Evolutionary conservation across 1,140 invertebrate genomes (phyloP), one percentile per base, ranked within the genome.

Genomic region (Papilio aristodemus): DNA sequence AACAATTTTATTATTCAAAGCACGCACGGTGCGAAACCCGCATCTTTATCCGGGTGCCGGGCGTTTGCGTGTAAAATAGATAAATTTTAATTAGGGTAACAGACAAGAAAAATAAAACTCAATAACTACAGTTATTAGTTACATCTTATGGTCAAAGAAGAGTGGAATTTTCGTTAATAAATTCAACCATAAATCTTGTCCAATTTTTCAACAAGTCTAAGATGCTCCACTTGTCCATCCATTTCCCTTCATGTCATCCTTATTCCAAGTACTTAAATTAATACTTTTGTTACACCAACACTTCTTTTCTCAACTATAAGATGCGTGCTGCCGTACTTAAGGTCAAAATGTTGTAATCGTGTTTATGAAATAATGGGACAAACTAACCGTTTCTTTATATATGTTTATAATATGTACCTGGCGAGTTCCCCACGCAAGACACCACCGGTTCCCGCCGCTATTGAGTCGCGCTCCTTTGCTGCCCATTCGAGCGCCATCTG

Each of bases 401-500:
- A 57, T n/a, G n/a, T n/a, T n/a, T n/a, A 17, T 10, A 32, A 32
- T 32, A 32, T 32, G 6, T 66, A 46, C 63, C 63, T 66, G 39
- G 95, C 94, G 57, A 98, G 91, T 87, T 98, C 97, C 71, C 95
- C 93, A 0, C 95, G 92, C 13, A 98, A 94, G 36, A 97, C 94
- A 0, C 96, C 96, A 0, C 94, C 93, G 9, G 41, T 66, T 13
- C 81, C 80, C 0, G 76, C 70, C 11, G 79, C 72, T 14, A 93
- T 93, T 63, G 93, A 94, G 79, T 98, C 97, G 69, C 97, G 95
- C 78, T 97, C 97, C 11, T 95, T 91, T 0, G 97, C 96, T n/a
- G 98, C 97, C 97, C 97, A 98, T 85, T 98, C 97, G 17, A 98
- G 92, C 0, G 97, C 97, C 97, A 99, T 98, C 91, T 98, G 97